Base-by-base conservation (phyloP, 2,797 vertebrate genomes). In the Heterohyrax brucei region DNA sequence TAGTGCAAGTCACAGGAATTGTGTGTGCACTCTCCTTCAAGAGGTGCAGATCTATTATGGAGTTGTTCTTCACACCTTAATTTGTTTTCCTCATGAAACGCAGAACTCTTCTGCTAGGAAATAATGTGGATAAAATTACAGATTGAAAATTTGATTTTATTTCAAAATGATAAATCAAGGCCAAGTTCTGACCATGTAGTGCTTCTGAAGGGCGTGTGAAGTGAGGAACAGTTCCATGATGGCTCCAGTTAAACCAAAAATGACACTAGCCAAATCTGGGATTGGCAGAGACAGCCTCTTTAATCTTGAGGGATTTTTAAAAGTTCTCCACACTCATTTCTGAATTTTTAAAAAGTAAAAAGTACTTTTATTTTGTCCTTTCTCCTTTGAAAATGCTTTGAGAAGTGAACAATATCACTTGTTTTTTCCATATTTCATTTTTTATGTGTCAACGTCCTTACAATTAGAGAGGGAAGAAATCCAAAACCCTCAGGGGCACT, bases 331-430 rank as follows among this genome's bases (percentile, higher is more conserved):
- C 87, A 18, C 82, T 94, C 87, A 95, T 93, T 98, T 97, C 77
- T 92, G 96, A 97, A 93, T 98, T 91, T 97, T 95, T 95, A 96
- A 97, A 97, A 98, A 95, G 93, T 96, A 97, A 95, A 96, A 98
- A 98, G 97, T 96, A 98, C 95, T 97, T 98, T 98, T 96, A 98
- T 98, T 98, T 98, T 98, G 50, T 97, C 91, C 73, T 93, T 97
- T 98, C 98, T 97, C 96, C 97, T 96, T 98, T 97, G 97, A 97
- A 98, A 97, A 98, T 89, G 94, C 96, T 98, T 96, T 98, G 98
- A 99, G 98, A 98, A 99, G 99, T 98, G 98, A 98, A 98, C 97
- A 98, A 97, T 98, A 98, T 97, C 97, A 98, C 98, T 98, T 98
- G 98, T 98, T 98, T 98, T 98, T 96, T 97, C 97, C 88, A 92